These are phyloP conservation scores for Zophobas atratus DNA, from an alignment of 1,140 invertebrate genomes.

Conservation along the genomic window DNA sequence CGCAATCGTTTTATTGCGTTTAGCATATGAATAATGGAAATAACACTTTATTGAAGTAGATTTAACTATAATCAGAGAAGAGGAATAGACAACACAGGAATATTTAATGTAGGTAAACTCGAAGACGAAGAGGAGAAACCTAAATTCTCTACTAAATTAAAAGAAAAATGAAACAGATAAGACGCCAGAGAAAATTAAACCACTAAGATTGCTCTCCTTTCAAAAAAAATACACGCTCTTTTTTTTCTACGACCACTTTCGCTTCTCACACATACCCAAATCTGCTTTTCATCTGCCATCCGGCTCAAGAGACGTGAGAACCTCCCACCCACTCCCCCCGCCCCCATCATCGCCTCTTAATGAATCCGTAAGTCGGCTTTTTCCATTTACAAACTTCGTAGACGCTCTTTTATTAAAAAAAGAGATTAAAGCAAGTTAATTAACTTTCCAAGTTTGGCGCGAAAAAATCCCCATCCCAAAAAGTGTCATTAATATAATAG, in stretches of 20 bases:
- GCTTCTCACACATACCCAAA: background rate
- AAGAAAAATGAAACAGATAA: too few relatives aligned
- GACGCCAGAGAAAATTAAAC: too few relatives aligned
- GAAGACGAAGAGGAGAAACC: too few relatives aligned
- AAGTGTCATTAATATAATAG: constrained; percentile 1
- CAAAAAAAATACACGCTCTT: too few relatives aligned
- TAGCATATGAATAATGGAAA: too few relatives aligned
- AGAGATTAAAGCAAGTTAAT: constrained; percentile 13
- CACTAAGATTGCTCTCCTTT: too few relatives aligned
- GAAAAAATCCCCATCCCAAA: background rate
- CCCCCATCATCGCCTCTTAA: background rate
- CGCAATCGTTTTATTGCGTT: too few relatives aligned
- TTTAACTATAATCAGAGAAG: too few relatives aligned
- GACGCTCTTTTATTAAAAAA: background rate
- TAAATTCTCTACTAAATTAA: too few relatives aligned
- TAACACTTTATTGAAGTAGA: too few relatives aligned
- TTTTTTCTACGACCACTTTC: background rate
- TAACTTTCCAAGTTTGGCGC: background rate
- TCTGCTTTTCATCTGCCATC: background rate
- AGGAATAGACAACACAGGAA: too few relatives aligned
- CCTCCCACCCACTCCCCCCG: background rate
- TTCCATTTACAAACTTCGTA: constrained; percentile 34
- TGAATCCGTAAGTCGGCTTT: constrained; percentile 44
- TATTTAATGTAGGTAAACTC: too few relatives aligned
- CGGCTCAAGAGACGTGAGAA: background rate